Conservation (phyloP, 35 echinoderm and acorn worm genomes). For the Ptychodera flava region DNA sequence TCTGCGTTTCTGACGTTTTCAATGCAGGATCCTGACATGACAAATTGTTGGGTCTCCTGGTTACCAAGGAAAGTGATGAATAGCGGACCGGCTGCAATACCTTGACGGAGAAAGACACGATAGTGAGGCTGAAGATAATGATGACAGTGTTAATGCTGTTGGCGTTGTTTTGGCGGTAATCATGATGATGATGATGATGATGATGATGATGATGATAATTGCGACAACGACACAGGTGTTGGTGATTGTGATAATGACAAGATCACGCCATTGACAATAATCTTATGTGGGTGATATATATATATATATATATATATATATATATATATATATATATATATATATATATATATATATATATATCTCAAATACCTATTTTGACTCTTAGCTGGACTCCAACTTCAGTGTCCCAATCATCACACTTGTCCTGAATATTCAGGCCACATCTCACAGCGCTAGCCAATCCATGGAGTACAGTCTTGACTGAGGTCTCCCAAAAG, state of each 20-base stretch:
- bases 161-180: too few species aligned
- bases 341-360: too few species aligned
- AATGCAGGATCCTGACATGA: conserved; percentile 65
- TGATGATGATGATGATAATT: conserved; percentile 5
- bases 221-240: background rate
- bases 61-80: conserved; percentile 72
- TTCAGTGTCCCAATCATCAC: conserved; percentile 80
- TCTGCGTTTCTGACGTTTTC: conserved; percentile 69
- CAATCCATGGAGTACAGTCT: conserved; percentile 16
- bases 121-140: background rate
- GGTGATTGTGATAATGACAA: too few species aligned
- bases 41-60: conserved; percentile 53
- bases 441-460: conserved; percentile 51
- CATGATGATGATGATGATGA: conserved; percentile 4
- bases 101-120: conserved; percentile 25
- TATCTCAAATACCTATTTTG: conserved; percentile 89
- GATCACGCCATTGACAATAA: too few species aligned
- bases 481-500: conserved; percentile 36
- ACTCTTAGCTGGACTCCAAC: conserved; percentile 49
- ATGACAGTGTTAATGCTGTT: too few species aligned
- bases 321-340: too few species aligned
- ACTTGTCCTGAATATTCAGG: conserved; percentile 51
- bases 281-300: too few species aligned
- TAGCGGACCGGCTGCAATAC: conserved; percentile 53
- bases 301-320: too few species aligned